Evolutionary conservation across 2,113 vertebrate genomes (phyloP).

Genomic region (Chiloscyllium plagiosum): DNA sequence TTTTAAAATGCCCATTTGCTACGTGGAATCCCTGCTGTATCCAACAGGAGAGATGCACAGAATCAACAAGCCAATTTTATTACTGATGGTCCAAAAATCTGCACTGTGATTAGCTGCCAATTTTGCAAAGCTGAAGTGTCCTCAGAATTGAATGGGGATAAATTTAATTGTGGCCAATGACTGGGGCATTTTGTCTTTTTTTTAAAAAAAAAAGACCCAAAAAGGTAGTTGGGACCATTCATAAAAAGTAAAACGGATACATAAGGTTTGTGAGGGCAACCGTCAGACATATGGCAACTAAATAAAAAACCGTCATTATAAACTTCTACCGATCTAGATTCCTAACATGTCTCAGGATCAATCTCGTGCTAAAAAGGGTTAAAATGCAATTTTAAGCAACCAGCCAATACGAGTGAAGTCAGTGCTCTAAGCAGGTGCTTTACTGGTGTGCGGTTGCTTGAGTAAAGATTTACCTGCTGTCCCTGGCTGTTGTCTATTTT

Average conservation of each 20-base stretch:
- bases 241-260: background rate
- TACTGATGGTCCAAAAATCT: background rate
- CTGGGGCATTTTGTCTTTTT: background rate
- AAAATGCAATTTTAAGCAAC: background rate
- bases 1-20: background rate
- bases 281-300: background rate
- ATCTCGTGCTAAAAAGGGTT: background rate
- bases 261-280: background rate
- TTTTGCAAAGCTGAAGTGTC: background rate
- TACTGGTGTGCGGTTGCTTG: background rate
- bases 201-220: background rate
- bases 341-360: background rate
- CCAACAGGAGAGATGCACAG: background rate
- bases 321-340: background rate
- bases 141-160: background rate
- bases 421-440: background rate
- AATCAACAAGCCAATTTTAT: background rate
- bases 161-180: background rate
- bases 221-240: background rate
- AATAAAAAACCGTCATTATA: background rate
- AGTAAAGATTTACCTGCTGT: slow-evolving; percentile 60
- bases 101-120: background rate
- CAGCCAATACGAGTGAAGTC: background rate
- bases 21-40: background rate
- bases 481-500: slow-evolving; percentile 59